Conservation (phyloP, 2,888 invertebrate species). For the Heliconius sara region DNA sequence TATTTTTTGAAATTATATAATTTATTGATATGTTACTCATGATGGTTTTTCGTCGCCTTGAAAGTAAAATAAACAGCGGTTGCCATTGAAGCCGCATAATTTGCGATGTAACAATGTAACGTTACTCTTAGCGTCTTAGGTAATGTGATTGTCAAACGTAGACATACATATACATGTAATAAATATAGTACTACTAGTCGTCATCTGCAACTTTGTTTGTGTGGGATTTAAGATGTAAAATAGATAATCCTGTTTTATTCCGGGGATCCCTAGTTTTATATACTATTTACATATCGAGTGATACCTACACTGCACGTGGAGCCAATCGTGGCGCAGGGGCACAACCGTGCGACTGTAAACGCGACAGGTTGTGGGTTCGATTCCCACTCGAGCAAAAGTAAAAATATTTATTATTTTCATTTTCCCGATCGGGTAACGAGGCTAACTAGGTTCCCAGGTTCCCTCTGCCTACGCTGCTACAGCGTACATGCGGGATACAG, state of each 20-base stretch:
- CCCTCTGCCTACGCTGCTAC: background rate
- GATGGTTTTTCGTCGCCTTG: constrained; percentile 11
- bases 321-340: too few relatives aligned
- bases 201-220: background rate
- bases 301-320: too few relatives aligned
- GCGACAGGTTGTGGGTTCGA: too few relatives aligned
- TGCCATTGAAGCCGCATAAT: constrained; percentile 22
- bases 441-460: background rate
- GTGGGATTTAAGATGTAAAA: background rate
- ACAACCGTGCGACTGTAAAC: too few relatives aligned
- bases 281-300: too few relatives aligned
- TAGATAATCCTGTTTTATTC: background rate
- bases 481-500: background rate
- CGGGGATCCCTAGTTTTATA: background rate
- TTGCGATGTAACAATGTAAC: constrained; percentile 37
- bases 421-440: too few relatives aligned
- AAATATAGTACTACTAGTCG: background rate
- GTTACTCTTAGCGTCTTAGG: constrained; percentile 26
- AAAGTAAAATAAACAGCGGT: constrained; percentile 24
- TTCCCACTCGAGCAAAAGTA: too few relatives aligned
- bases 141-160: constrained; percentile 23
- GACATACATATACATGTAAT: too few relatives aligned
- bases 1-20: too few relatives aligned
- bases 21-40: background rate
- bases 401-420: too few relatives aligned